Evolutionary conservation across 2,113 vertebrate genomes (phyloP), one percentile per base, ranked within the genome.

Genomic region (Scatophagus argus): DNA sequence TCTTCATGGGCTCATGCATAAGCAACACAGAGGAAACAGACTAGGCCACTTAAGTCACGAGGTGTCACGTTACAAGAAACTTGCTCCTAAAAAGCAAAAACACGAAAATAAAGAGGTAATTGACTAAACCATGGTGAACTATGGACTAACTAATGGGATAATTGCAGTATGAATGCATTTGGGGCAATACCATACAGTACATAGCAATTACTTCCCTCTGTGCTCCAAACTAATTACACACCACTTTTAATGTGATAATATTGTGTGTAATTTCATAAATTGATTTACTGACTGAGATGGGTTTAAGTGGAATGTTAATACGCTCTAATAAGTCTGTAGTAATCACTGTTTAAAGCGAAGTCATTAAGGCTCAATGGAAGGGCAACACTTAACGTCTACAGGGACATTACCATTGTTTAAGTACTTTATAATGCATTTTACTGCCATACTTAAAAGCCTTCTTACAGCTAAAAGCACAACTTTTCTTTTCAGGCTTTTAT

Each of bases 1-100:
- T 88, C 88, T 54, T 89, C 82, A 71, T 5, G 38, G 84, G 80
- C 80, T 92, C 85, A 71, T 86, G 77, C 63, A 34, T 79, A 56
- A 74, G 12, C 10, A 16, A 62, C 54, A 67, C 43, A 46, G 43
- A 54, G 75, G 56, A 77, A 78, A 46, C 61, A 81, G 44, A 49
- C 36, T 59, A 27, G 6, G 3, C 23, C 31, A 31, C 27, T 14
- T 5, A 58, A 74, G 66, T 74, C 83, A 84, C 27, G 17, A 86
- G 64, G 62, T 70, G 38, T 78, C 52, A 61, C 11, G 4, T 58
- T 29, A 72, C 65, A 66, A 23, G 43, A 66, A 73, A 62, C 27
- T 4, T 63, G 70, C 39, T 63, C 32, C 43, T 29, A 8, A 66
- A 8, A 66, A 39, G 47, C 14, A 9, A 56, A 21, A 13, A 6